Evolutionary conservation across 2,888 invertebrate species (phyloP).

Genomic region (Osmoderma eremita): DNA sequence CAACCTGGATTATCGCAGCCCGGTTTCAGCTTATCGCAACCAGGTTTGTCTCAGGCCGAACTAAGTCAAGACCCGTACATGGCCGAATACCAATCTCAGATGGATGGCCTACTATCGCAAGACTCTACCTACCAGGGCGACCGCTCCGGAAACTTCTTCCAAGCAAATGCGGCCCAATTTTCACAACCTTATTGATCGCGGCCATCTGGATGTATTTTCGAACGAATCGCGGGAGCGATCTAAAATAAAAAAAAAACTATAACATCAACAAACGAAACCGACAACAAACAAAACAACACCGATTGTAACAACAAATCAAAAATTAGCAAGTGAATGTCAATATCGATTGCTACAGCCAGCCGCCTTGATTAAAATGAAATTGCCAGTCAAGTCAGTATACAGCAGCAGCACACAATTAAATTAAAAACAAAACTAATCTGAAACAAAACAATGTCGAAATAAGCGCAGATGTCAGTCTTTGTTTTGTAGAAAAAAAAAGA

Average conservation of each 20-base stretch:
- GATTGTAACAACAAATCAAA: constrained; percentile 33
- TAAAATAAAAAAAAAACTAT: constrained; percentile 30
- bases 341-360: constrained; percentile 33
- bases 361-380: constrained; percentile 43
- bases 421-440: constrained; percentile 1
- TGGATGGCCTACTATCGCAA: constrained; percentile 94
- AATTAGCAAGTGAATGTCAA: constrained; percentile 45
- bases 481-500: background rate
- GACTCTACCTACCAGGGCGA: constrained; percentile 68
- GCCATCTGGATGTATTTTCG: constrained; percentile 38
- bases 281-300: constrained; percentile 24
- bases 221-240: constrained; percentile 45
- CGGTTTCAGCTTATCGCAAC: constrained; percentile 73
- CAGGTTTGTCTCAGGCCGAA: constrained; percentile 77
- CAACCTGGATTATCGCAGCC: constrained; percentile 75
- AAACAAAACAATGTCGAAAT: constrained; percentile 4
- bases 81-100: constrained; percentile 90
- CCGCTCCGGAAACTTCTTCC: constrained; percentile 67
- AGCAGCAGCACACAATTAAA: constrained; percentile 23
- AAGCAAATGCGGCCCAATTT: constrained; percentile 59
- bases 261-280: constrained; percentile 30
- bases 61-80: constrained; percentile 84
- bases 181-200: constrained; percentile 44
- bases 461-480: constrained; percentile 21
- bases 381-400: constrained; percentile 40